A percentile compares a stretch with the other conserved stretches of the same genome.
These are phyloP conservation scores for Chaetogeoica ovagalla DNA, from an alignment of 2,888 invertebrate species.

Conservation along the genomic window DNA sequence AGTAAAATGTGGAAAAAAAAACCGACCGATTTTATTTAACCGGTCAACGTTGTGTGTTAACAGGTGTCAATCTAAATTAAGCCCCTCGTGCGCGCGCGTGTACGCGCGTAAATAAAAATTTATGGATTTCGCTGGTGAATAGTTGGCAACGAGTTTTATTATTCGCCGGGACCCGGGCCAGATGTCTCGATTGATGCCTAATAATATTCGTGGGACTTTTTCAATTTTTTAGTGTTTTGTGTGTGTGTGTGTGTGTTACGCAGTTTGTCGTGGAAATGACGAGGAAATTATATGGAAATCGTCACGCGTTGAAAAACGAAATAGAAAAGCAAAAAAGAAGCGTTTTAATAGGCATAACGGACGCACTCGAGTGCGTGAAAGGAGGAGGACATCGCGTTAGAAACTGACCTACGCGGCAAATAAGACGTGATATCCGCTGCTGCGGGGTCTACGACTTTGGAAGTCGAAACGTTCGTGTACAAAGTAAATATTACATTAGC, in stretches of 20 bases:
- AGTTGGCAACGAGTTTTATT: slow-evolving; percentile 50
- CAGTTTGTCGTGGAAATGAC: neutral
- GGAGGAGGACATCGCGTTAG: too few species aligned
- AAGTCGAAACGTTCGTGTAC: too few species aligned
- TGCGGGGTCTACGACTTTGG: too few species aligned
- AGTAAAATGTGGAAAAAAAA: too few species aligned
- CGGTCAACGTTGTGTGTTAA: slow-evolving; percentile 36
- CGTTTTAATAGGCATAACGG: too few species aligned
- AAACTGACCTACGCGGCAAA: too few species aligned
- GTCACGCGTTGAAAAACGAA: too few species aligned
- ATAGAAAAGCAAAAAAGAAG: too few species aligned
- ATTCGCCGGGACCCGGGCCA: slow-evolving; percentile 34
- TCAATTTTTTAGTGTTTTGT: neutral
- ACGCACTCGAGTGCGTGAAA: too few species aligned
- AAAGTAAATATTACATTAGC: too few species aligned
- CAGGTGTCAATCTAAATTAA: slow-evolving; percentile 50
- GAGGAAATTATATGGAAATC: neutral
- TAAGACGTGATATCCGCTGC: too few species aligned
- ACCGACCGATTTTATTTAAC: slow-evolving; percentile 18
- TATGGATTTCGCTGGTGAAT: slow-evolving; percentile 50
- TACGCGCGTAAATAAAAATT: slow-evolving; percentile 38
- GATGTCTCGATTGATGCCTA: slow-evolving; percentile 23
- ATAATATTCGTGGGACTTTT: slow-evolving; percentile 42
- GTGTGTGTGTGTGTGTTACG: neutral
- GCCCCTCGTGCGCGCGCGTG: slow-evolving; percentile 16